phyloP scores from a whole-genome alignment of 2,888 invertebrate species.

The Serripes groenlandicus region DNA sequence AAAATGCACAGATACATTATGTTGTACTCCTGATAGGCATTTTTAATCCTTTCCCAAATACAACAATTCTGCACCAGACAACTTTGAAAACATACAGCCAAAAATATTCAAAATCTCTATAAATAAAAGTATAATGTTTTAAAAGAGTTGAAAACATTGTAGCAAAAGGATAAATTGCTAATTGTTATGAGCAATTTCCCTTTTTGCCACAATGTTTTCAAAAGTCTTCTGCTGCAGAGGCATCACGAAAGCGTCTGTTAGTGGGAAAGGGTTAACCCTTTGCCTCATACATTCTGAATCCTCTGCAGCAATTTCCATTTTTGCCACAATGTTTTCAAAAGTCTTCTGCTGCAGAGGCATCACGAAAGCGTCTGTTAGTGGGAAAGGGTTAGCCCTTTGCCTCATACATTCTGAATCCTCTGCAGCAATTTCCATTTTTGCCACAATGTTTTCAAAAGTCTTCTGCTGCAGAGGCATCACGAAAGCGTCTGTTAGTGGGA shows the following conservation, averaged over 20 bases:
- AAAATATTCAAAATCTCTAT: too few relatives aligned
- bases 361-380: background rate
- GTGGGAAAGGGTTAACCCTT: background rate
- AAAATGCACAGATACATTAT: conserved; percentile 8
- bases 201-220: background rate
- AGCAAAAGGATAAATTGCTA: background rate
- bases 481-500: too few relatives aligned
- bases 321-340: background rate
- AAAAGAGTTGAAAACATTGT: background rate
- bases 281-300: too few relatives aligned
- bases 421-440: too few relatives aligned
- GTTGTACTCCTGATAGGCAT: background rate
- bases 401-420: too few relatives aligned
- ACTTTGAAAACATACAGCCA: too few relatives aligned
- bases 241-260: background rate
- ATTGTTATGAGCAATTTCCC: background rate
- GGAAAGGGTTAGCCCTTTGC: too few relatives aligned
- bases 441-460: too few relatives aligned
- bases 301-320: background rate
- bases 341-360: background rate
- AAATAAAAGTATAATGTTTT: too few relatives aligned
- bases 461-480: too few relatives aligned
- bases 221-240: background rate
- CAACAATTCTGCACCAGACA: background rate
- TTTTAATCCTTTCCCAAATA: background rate